A percentile compares a stretch with the other conserved stretches of the same genome.
Evolutionary conservation across 2,888 invertebrate species (phyloP).

Genomic region (Drosophila niveifrons): DNA sequence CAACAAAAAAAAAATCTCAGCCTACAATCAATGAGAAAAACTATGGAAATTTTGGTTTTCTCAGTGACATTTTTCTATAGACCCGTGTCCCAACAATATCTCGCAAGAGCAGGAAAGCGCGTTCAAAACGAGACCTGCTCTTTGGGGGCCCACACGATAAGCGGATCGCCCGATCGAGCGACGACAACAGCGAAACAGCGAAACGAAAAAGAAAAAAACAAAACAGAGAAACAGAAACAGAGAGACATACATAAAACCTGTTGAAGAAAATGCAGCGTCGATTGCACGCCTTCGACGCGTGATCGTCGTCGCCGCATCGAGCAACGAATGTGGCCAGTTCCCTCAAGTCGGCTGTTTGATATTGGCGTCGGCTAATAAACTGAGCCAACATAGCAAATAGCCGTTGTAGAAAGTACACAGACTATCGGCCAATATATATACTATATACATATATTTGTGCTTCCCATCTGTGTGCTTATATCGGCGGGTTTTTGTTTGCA

Average conservation of each 20-base stretch:
- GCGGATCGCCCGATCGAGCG: slow-evolving; percentile 43
- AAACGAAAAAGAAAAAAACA: slow-evolving; percentile 6
- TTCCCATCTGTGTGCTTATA: slow-evolving; percentile 2
- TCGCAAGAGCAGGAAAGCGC: slow-evolving; percentile 29
- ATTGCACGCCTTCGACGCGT: slow-evolving; percentile 71
- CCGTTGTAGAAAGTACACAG: slow-evolving; percentile 53
- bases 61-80: slow-evolving; percentile 31
- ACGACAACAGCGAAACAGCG: slow-evolving; percentile 7
- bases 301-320: slow-evolving; percentile 61
- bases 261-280: slow-evolving; percentile 74
- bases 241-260: slow-evolving; percentile 57
- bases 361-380: slow-evolving; percentile 68
- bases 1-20: neutral
- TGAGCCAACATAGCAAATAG: slow-evolving; percentile 59
- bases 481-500: slow-evolving; percentile 39
- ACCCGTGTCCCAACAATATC: slow-evolving; percentile 18
- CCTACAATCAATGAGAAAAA: slow-evolving; percentile 42
- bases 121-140: slow-evolving; percentile 49
- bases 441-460: neutral
- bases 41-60: slow-evolving; percentile 44
- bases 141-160: slow-evolving; percentile 37
- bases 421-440: neutral
- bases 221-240: slow-evolving; percentile 15
- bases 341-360: slow-evolving; percentile 53
- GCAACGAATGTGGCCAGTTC: slow-evolving; percentile 44